Percentiles rank a stretch among this genome's conserved stretches.
phyloP scores from a whole-genome alignment of 2,888 invertebrate species.

The Cosmopolites sordidus region DNA sequence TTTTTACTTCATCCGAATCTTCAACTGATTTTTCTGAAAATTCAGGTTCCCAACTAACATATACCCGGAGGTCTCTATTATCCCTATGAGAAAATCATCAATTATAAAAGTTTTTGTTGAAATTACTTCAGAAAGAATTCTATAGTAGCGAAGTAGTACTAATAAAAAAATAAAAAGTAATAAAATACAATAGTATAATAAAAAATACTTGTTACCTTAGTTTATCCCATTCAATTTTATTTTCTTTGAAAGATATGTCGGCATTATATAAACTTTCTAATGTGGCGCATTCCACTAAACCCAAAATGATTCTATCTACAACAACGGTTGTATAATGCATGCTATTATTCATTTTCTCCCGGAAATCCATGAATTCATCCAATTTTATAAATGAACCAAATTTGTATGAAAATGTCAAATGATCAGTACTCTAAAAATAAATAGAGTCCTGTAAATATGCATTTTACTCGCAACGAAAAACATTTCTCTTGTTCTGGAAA shows the following conservation, averaged over 20 bases:
- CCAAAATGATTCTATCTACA: conserved; percentile 65
- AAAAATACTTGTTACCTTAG: conserved; percentile 48
- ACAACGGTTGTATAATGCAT: conserved; percentile 67
- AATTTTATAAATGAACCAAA: conserved; percentile 92
- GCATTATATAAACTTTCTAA: conserved; percentile 54
- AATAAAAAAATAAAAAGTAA: too few species aligned
- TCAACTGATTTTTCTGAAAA: conserved; percentile 39
- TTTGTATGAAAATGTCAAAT: conserved; percentile 87
- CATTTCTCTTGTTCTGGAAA: too few species aligned
- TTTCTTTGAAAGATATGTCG: conserved; percentile 58
- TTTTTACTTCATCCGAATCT: conserved; percentile 42
- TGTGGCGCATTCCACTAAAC: conserved; percentile 57
- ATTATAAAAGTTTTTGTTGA: too few species aligned
- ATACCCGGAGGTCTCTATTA: conserved; percentile 73
- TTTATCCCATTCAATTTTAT: conserved; percentile 57
- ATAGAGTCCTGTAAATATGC: too few species aligned
- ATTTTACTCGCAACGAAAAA: too few species aligned
- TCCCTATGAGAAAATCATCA: conserved; percentile 52
- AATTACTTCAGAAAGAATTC: too few species aligned
- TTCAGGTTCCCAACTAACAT: conserved; percentile 66
- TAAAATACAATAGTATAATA: background rate
- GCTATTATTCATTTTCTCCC: conserved; percentile 75
- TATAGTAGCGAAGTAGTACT: too few species aligned
- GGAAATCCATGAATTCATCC: conserved; percentile 82
- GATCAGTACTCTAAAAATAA: conserved; percentile 81